Conservation (phyloP, 2,888 invertebrate genomes). For the Amphimallon solstitiale region DNA sequence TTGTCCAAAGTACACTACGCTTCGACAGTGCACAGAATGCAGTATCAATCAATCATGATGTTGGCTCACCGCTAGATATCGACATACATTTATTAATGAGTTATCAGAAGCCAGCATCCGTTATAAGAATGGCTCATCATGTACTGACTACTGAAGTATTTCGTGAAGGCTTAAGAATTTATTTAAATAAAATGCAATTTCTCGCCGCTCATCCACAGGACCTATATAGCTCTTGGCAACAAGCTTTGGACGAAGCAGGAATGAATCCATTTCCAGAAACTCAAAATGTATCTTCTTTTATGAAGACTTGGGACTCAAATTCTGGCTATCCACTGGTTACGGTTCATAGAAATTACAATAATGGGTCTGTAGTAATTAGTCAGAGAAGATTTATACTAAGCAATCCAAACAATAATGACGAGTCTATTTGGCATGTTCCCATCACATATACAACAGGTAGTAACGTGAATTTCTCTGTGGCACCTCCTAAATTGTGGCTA, state of each 20-base stretch:
- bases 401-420: conserved; percentile 30
- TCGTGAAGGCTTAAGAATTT: conserved; percentile 15
- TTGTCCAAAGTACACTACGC: conserved; percentile 66
- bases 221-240: conserved; percentile 26
- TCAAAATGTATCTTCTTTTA: conserved; percentile 8
- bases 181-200: conserved; percentile 28
- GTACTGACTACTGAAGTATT: conserved; percentile 28
- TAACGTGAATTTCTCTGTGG: conserved; percentile 63
- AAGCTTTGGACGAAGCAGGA: conserved; percentile 7
- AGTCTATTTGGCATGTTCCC: conserved; percentile 66
- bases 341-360: conserved; percentile 27
- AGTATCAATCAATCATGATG: conserved; percentile 65
- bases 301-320: conserved; percentile 32
- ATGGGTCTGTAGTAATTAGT: conserved; percentile 19
- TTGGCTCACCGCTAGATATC: conserved; percentile 68
- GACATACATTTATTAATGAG: conserved; percentile 71
- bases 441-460: conserved; percentile 63
- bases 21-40: conserved; percentile 66
- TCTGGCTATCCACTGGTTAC: conserved; percentile 29
- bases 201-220: conserved; percentile 19
- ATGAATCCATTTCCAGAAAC: conserved; percentile 4
- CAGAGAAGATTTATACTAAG: conserved; percentile 12
- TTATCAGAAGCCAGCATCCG: conserved; percentile 67
- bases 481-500: conserved; percentile 67
- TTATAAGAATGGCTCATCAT: conserved; percentile 38